Conservation (phyloP, 2,888 invertebrate species). For the Corythucha ciliata region DNA sequence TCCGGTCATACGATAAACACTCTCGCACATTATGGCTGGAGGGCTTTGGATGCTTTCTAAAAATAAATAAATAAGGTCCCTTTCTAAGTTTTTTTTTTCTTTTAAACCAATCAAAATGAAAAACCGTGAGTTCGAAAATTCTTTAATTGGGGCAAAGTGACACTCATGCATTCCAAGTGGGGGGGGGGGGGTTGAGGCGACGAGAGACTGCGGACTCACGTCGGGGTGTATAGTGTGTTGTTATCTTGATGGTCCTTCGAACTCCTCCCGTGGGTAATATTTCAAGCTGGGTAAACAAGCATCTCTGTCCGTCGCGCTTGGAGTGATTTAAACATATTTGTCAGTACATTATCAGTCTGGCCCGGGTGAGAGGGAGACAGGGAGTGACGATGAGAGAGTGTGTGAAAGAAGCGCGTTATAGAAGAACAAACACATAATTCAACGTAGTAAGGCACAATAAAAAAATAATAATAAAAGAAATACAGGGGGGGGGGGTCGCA, state of each 20-base stretch:
- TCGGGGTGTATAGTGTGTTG: background rate
- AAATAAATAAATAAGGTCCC: no score
- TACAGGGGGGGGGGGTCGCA: slow-evolving; percentile 20
- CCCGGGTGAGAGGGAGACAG: background rate
- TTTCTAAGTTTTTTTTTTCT: no score
- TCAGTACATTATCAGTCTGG: slow-evolving; percentile 26
- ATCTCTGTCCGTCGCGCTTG: slow-evolving; percentile 21
- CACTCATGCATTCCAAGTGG: no score
- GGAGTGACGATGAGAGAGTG: background rate
- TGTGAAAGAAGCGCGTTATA: slow-evolving; percentile 1
- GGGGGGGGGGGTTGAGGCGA: no score
- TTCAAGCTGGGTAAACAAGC: slow-evolving; percentile 25
- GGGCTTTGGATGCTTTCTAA: no score
- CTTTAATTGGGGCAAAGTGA: no score
- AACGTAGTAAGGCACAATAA: slow-evolving; percentile 26
- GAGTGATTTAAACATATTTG: slow-evolving; percentile 29
- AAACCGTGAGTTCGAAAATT: no score
- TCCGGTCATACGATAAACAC: no score
- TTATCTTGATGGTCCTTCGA: background rate
- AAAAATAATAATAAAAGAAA: slow-evolving; percentile 27
- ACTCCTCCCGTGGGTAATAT: slow-evolving; percentile 14
- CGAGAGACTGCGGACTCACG: no score
- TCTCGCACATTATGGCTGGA: no score
- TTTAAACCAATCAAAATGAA: no score
- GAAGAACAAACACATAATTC: slow-evolving; percentile 24